Base-by-base conservation (phyloP, 37 sponge, comb jelly and placozoan species). In the Halisarca cf. caerulea region DNA sequence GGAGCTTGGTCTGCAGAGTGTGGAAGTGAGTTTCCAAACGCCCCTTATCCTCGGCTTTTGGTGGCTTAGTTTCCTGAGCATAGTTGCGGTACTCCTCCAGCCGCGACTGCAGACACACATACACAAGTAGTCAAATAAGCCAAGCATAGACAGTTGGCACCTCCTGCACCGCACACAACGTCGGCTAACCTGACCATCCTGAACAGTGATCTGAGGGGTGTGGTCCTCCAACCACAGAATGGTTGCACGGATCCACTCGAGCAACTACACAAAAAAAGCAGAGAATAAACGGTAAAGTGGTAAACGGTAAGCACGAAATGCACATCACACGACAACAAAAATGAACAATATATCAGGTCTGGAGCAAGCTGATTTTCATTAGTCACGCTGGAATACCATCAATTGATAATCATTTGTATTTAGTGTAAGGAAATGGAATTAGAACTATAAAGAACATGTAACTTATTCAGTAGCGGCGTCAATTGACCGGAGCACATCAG, bases 11-110 rank as follows among this genome's bases (percentile, higher is more conserved):
- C 90, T 99, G 96, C 55, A 94, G 89, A 20, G 95, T 98, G 86
- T 98, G 96, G 88, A 93, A 98, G 85, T 94, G 91, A 7, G 96
- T 90, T 71, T 94, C 96, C 59, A 98, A 91, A 15, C 83, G 85
- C 3, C 88, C 96, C 80, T 96, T 98, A 72, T 98, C 99, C 62
- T 92, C 91, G 14, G 91, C 85, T 82, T 98, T 98, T 33, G 99
- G 94, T 2, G 99, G 99, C 83, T 98, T 98, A 20, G 94, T 88
- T 51, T 59, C 79, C 6, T 82, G 41, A 60, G 89, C 75, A 61
- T 98, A 98, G 41, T 87, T 88, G 0, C 99, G 86, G 93, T 94
- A 98, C 84, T 94, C 94, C 84, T 98, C 96, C 68, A 98, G 86
- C 6, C 86, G 80, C 3, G 37, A 51, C 93, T 92, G 61, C 2